Evolutionary conservation across 2,797 vertebrate genomes (phyloP), one percentile per base, ranked within the genome.

Genomic region (Sciurus vulgaris): DNA sequence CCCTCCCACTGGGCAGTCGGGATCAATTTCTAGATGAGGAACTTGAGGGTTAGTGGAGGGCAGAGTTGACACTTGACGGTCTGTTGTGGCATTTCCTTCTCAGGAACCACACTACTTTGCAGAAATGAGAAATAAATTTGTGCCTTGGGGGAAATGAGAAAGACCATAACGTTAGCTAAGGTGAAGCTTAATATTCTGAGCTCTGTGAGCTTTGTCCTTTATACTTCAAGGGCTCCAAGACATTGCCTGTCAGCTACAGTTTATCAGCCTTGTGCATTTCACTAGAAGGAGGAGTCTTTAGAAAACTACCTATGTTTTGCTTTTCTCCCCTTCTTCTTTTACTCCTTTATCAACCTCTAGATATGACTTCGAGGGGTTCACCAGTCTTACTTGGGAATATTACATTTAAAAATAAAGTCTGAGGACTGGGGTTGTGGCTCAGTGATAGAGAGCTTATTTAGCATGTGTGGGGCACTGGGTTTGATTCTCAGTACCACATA

Each of bases 301-400:
- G 79, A 54, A 83, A 95, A n/a, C 3, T 1, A 5, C 11, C 41
- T 83, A 13, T 59, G 28, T 24, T 74, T 94, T 59, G 33, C 35
- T 6, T 51, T 3, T 22, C 1, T 2, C 1, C 2, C 2, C 3
- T 0, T 24, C 15, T 6, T 35, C 38, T 28, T 12, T 33, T 26
- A 26, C 33, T 81, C 44, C 35, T 22, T 0, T 17, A n/a, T 84
- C 59, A 79, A 51, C 8, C 13, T 78, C 67, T 69, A 38, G 79
- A 90, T 17, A 3, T 0, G 12, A 72, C 14, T 49, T 89, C 44
- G 49, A 17, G 47, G 33, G 13, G 35, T 65, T 76, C 35, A 54
- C 73, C 28, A 51, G 1, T 91, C 41, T 95, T 81, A 28, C 17
- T 59, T 26, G 82, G 38, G 4, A 63, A 30, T 72, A 35, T 4